A percentile compares a stretch with the other conserved stretches of the same genome.
phyloP scores from a whole-genome alignment of 2,888 invertebrate genomes.

The Agrochola lota region DNA sequence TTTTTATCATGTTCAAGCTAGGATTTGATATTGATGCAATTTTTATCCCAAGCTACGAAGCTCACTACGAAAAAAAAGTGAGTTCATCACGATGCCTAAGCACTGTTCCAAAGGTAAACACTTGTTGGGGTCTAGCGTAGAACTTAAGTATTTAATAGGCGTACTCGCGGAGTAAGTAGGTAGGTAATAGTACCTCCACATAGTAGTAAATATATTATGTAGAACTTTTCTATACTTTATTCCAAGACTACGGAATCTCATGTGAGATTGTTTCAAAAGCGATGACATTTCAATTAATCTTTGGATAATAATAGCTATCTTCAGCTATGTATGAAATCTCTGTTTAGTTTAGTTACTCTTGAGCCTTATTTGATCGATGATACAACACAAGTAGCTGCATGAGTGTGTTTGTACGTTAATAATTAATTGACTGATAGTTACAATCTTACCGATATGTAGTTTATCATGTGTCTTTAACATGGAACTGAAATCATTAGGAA shows the following conservation, averaged over 20 bases:
- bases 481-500: not conserved
- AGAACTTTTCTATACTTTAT: not conserved
- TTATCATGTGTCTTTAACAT: not conserved
- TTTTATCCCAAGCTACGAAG: not conserved
- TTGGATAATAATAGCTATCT: constrained; percentile 5
- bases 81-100: not conserved
- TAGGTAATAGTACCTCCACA: not conserved
- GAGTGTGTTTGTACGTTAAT: constrained; percentile 7
- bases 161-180: not conserved
- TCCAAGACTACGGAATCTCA: not conserved
- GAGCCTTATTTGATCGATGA: constrained; percentile 7
- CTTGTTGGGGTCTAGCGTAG: constrained; percentile 11
- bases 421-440: not conserved
- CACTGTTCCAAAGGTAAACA: constrained; percentile 12
- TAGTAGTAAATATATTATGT: not conserved
- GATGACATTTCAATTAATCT: constrained; percentile 19
- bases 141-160: not conserved
- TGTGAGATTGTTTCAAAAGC: not conserved
- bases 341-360: not conserved
- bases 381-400: constrained; percentile 5
- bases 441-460: not conserved
- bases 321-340: constrained; percentile 5
- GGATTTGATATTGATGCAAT: not conserved
- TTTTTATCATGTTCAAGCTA: not conserved
- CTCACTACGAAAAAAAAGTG: not conserved